Evolutionary conservation across 2,888 invertebrate genomes (phyloP).

Genomic region (Melangyna quadrimaculata): DNA sequence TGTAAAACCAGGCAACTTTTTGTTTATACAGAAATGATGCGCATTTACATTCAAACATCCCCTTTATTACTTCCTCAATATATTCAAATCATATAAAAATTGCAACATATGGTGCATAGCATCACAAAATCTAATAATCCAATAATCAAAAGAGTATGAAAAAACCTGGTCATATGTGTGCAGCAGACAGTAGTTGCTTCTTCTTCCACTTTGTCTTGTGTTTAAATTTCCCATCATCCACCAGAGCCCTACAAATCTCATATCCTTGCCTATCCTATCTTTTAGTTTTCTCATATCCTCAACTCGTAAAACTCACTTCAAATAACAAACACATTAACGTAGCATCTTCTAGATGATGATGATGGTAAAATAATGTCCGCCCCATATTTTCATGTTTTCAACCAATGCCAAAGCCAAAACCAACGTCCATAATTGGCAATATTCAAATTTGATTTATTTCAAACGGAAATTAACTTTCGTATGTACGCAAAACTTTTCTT

Average conservation of each 20-base stretch:
- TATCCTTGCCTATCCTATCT: conserved; percentile 31
- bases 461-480: conserved; percentile 68
- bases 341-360: not conserved
- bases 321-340: conserved; percentile 5
- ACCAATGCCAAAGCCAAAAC: not conserved
- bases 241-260: conserved; percentile 6
- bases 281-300: not conserved
- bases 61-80: not conserved
- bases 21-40: not conserved
- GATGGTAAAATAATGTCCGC: conserved; percentile 22
- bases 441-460: conserved; percentile 69
- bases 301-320: not conserved
- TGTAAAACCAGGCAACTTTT: not conserved
- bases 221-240: not conserved
- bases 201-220: not conserved
- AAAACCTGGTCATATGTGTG: conserved; percentile 20
- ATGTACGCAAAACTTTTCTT: conserved; percentile 60
- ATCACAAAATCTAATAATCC: not conserved
- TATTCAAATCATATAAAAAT: not conserved
- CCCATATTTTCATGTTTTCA: conserved; percentile 22
- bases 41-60: not conserved
- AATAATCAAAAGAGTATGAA: not conserved
- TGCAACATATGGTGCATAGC: conserved; percentile 24
- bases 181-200: conserved; percentile 13
- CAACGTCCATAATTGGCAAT: conserved; percentile 64